Base-by-base conservation (phyloP, 2,113 vertebrate species). In the Mesocricetus auratus region DNA sequence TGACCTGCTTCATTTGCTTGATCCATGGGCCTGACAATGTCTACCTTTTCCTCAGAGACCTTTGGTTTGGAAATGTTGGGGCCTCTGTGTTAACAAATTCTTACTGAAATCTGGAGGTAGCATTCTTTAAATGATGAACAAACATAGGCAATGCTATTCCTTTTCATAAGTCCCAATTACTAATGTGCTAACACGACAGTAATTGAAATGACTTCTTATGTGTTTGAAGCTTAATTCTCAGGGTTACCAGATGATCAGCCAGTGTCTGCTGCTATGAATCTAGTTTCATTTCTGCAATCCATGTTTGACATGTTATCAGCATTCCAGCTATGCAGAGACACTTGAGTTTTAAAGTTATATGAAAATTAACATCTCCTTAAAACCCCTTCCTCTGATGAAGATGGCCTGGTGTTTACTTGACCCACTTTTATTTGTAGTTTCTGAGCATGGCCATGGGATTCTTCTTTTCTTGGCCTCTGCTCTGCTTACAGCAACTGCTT, bases 281-380 rank as follows among this genome's bases (percentile, higher is more conserved):
- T 88, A 69, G 13, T 89, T 62, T 58, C 56, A 79, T 7, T 66
- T 89, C 13, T 82, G 24, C 8, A 86, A 75, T 77, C 93, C 66
- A 19, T 45, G 4, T 45, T 58, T 93, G 17, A 58, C 33, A 62
- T 91, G 10, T 50, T 89, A 69, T 92, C 60, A 90, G 42, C 5
- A 83, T 13, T 87, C 68, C 15, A 90, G 62, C 8, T 90, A 53
- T 81, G 73, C n/a, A 58, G 17, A 79, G 56, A 89, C 71, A 60
- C 1, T 15, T 45, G 36, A 45, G 62, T 89, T 64, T 47, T n/a
- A 82, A 91, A 78, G 60, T 50, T 31, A 82, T 19, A 6, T 45
- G 73, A 60, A 91, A 68, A 56, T 12, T 88, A 92, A 31, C 75
- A 7, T 89, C 56, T 94, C 36, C 62, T 95, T 91, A 79, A 93